phyloP scores from a whole-genome alignment of 2,888 invertebrate species.

The Hypomecis atomaria region DNA sequence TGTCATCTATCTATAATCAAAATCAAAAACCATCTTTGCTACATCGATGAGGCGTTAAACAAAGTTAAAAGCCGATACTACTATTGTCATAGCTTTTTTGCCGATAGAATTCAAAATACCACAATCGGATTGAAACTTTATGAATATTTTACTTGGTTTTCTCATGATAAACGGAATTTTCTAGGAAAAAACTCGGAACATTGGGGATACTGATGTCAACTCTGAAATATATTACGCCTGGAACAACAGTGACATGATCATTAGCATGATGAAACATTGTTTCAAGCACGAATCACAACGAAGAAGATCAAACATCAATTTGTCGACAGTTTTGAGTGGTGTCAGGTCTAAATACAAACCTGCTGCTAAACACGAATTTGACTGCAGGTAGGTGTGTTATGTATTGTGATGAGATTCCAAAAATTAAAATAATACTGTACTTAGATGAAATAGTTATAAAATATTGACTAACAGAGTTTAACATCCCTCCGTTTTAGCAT shows the following conservation, averaged over 20 bases:
- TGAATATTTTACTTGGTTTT: no score
- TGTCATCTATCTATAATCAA: no score
- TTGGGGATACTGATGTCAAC: conserved; percentile 29
- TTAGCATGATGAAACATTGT: conserved; percentile 79
- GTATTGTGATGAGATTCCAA: no score
- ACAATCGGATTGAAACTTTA: no score
- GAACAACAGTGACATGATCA: conserved; percentile 77
- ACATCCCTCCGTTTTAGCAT: no score
- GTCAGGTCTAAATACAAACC: conserved; percentile 58
- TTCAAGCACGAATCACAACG: conserved; percentile 74
- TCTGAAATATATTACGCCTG: conserved; percentile 65
- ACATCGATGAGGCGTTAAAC: no score
- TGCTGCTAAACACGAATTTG: conserved; percentile 64
- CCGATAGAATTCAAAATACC: no score
- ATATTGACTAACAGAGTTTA: no score
- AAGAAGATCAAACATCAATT: conserved; percentile 41
- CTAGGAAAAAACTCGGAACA: conserved; percentile 33
- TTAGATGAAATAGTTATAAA: no score
- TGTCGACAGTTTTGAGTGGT: conserved; percentile 60
- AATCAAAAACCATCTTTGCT: no score
- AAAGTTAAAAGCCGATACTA: no score
- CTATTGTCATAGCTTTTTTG: no score
- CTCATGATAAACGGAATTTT: background rate
- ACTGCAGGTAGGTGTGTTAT: conserved; percentile 59
- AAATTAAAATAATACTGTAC: background rate